Evolutionary conservation across 2,888 invertebrate species (phyloP), one percentile per base, ranked within the genome.

Genomic region (Melanotus villosus): DNA sequence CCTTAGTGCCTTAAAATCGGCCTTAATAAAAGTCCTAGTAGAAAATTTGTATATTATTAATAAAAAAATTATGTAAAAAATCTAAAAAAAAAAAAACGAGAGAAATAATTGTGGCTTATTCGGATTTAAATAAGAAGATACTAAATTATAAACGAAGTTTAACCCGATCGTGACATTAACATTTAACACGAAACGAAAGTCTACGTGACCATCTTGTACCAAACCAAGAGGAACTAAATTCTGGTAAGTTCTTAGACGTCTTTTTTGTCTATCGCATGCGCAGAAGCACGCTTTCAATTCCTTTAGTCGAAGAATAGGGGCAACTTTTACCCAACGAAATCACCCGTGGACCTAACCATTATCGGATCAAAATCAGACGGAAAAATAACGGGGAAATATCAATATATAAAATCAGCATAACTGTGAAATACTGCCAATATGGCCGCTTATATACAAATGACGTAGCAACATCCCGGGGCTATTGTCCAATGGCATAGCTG

Each of bases 1-100:
- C 84, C 81, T 74, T 79, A 83, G 84, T 84, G 84, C 84, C 84
- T 84, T 84, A 84, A 80, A 79, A 83, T 84, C 84, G 84, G 84
- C 84, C 84, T 84, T 84, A 78, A 74, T 67, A 50, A 70, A 58
- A 77, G 79, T 80, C 80, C 77, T 82, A 82, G 78, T 81, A 81
- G 80, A 79, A 82, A 69, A 81, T 82, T 83, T 83, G 83, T 83
- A 83, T 82, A 83, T 80, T 80, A 80, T 80, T 82, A 80, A 77
- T 80, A 82, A 81, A 80, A 60, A 69, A 62, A 56, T 52, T 41
- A 79, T 80, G 79, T 70, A 64, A 76, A 80, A n/a, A 26, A 26
- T 26, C 26, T 26, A 80, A 78, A 75, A 73, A 67, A 78, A 77
- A 80, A 81, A 81, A 77, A 76, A 80, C 80, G 79, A 79, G 60